Evolutionary conservation across 2,797 vertebrate species (phyloP).

Genomic region (Oreochromis mossambicus): DNA sequence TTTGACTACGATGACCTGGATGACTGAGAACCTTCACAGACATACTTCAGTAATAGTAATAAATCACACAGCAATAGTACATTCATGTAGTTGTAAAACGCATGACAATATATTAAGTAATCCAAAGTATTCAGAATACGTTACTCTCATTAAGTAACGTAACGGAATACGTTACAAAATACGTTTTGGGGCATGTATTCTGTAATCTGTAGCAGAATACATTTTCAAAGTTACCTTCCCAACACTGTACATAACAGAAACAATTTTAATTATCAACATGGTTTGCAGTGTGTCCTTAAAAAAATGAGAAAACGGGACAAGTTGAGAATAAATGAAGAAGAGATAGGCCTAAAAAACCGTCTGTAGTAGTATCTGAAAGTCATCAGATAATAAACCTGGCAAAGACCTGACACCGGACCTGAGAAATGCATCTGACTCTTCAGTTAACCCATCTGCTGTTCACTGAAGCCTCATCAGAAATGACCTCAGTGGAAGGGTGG

Average conservation of each 20-base stretch:
- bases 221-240: background rate
- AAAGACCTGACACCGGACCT: background rate
- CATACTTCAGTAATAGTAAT: background rate
- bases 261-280: background rate
- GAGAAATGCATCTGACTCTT: background rate
- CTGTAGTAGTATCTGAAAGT: background rate
- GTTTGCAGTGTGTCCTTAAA: background rate
- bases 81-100: background rate
- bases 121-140: background rate
- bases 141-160: background rate
- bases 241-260: background rate
- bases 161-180: background rate
- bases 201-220: background rate
- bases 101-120: background rate
- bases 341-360: background rate
- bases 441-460: background rate
- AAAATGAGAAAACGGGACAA: background rate
- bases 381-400: background rate
- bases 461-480: background rate
- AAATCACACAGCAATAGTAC: background rate
- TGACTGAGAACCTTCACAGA: too few relatives aligned
- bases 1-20: too few relatives aligned
- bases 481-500: background rate
- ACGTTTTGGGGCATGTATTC: rapidly evolving
- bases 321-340: background rate